Evolutionary conservation across 2,797 vertebrate species (phyloP).

Genomic region (Astyanax mexicanus): DNA sequence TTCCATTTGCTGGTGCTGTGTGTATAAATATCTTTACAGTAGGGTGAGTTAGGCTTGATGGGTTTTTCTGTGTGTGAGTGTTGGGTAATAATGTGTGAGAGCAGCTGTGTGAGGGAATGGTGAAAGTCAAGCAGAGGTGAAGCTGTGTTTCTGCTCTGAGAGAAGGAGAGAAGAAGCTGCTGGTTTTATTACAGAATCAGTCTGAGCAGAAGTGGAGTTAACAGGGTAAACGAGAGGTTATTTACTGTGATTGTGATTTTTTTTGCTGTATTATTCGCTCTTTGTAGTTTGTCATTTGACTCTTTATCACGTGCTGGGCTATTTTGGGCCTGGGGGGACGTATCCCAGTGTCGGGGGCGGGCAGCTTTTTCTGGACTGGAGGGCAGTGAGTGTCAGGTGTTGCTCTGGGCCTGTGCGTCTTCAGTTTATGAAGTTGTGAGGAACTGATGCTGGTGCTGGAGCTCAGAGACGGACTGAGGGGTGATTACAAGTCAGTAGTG

Average conservation of each 20-base stretch:
- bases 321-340: slow-evolving; percentile 68
- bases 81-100: background rate
- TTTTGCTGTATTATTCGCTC: slow-evolving; percentile 1
- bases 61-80: no score
- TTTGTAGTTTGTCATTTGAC: slow-evolving; percentile 16
- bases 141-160: background rate
- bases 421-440: background rate
- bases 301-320: slow-evolving; percentile 56
- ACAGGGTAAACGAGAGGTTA: background rate
- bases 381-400: slow-evolving; percentile 29
- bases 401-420: background rate
- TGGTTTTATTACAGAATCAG: background rate
- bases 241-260: background rate
- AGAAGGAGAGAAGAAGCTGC: background rate
- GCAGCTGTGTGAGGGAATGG: background rate
- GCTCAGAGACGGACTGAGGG: background rate
- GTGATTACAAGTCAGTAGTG: background rate
- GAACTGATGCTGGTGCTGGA: background rate
- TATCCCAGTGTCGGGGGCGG: slow-evolving; percentile 53
- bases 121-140: background rate
- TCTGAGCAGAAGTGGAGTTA: background rate
- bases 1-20: background rate
- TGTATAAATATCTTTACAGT: background rate
- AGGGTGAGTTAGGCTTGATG: no score
- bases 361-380: slow-evolving; percentile 46